A percentile compares a stretch with the other conserved stretches of the same genome.
Evolutionary conservation across 2,113 vertebrate species (phyloP).

Genomic region (Rhizomys pruinosus): DNA sequence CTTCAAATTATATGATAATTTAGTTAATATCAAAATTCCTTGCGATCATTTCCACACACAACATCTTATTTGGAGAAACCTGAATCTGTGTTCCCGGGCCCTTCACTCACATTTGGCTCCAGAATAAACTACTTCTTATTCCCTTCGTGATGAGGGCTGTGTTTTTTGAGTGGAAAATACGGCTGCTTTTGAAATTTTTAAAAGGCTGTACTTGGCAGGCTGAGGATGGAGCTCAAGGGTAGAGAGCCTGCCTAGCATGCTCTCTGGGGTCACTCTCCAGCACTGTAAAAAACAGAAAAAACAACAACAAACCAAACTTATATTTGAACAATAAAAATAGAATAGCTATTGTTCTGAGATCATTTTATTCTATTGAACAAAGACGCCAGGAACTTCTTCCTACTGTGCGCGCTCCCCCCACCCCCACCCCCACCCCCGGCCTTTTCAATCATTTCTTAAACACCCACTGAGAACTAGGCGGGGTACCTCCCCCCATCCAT

Average conservation of each 20-base stretch:
- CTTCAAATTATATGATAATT: neutral
- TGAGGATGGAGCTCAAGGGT: neutral
- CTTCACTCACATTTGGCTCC: neutral
- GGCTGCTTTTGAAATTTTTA: constrained; percentile 38
- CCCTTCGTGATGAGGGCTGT: neutral
- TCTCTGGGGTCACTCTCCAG: neutral
- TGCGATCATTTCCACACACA: neutral
- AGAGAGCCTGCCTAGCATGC: neutral
- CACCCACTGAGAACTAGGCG: neutral
- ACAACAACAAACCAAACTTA: neutral
- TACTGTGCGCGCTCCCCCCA: no score
- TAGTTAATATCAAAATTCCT: neutral
- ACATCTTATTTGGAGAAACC: neutral
- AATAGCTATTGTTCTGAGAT: neutral
- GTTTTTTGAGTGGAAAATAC: neutral
- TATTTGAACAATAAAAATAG: neutral
- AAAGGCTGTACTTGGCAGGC: neutral
- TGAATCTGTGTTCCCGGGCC: neutral
- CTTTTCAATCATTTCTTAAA: constrained; percentile 37
- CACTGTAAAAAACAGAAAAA: no score
- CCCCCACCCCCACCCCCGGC: no score
- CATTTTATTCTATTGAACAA: constrained; percentile 23
- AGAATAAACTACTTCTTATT: neutral
- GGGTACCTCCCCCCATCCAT: neutral
- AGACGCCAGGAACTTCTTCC: neutral